Evolutionary conservation across 2,113 vertebrate species (phyloP).

Genomic region (Aptenodytes forsteri): DNA sequence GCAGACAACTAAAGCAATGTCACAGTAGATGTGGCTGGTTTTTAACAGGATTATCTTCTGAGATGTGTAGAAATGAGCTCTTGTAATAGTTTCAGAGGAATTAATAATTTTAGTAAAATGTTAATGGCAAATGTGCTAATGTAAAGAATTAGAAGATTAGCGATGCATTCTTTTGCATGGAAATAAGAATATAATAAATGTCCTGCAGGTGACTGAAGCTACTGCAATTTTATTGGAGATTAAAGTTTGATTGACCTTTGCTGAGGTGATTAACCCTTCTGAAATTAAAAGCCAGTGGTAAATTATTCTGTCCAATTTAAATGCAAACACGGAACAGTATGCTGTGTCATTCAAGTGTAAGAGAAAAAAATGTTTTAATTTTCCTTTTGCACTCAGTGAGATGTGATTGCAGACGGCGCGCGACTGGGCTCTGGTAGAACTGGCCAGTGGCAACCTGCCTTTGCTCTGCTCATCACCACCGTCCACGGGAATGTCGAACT

Average conservation of each 20-base stretch:
- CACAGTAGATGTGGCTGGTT: constrained; percentile 57
- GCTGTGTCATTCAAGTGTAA: constrained; percentile 58
- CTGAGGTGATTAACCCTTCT: constrained; percentile 79
- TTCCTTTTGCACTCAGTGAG: constrained; percentile 64
- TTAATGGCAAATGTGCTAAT: constrained; percentile 73
- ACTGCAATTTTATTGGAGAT: constrained; percentile 78
- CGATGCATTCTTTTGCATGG: constrained; percentile 67
- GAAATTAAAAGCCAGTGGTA: constrained; percentile 77
- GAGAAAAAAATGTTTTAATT: constrained; percentile 69
- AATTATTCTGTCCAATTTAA: constrained; percentile 80
- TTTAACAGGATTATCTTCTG: constrained; percentile 77
- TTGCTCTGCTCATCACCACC: not conserved
- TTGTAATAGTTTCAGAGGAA: constrained; percentile 73
- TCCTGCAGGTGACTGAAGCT: constrained; percentile 75
- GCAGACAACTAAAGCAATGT: constrained; percentile 58
- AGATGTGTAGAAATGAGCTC: constrained; percentile 73
- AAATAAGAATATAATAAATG: constrained; percentile 78
- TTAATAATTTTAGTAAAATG: constrained; percentile 75
- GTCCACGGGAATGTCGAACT: not conserved
- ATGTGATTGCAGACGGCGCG: constrained; percentile 46
- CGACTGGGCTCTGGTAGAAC: not conserved
- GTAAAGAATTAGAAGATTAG: constrained; percentile 75
- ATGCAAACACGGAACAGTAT: constrained; percentile 69
- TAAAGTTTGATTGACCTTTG: constrained; percentile 82
- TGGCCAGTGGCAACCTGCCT: constrained; percentile 12